Evolutionary conservation across 2,113 vertebrate species (phyloP), one percentile per base, ranked within the genome.

Genomic region (Pachycephala philippinensis): DNA sequence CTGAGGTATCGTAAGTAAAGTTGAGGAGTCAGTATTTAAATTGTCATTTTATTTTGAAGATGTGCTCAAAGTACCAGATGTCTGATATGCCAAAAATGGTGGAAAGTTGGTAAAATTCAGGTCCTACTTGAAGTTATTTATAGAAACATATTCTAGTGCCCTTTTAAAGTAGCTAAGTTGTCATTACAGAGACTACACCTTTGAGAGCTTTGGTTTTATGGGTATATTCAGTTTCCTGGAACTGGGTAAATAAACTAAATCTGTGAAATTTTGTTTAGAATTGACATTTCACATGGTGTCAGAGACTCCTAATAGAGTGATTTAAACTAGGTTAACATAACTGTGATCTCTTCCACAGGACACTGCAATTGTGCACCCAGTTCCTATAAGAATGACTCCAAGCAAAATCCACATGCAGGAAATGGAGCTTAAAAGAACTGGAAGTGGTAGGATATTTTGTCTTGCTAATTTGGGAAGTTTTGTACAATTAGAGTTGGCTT

Each of bases 391-490:
- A 84, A 99, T 99, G 99, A 99, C 99, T 31, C 99, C 99, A 92
- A 99, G 99, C 98, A 99, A 99, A 98, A 99, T 99, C 95, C 99
- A 99, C 96, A 99, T 99, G 99, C 99, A 99, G 98, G 99, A 99
- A 97, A 99, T 99, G 99, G 99, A 99, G 92, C 98, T 99, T 87
- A 99, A 99, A 97, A 99, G 99, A 96, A 98, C 99, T 45, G 98
- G 98, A 98, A 99, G 99, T 49, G 99, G 99, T 99, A 98, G 98
- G 96, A 44, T 74, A 40, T 84, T 89, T 89, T 89, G 22, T 68
- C 13, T 85, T 85, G 31, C 21, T 85, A 30, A 54, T 57, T 18
- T 61, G 53, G 49, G 44, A 56, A n/a, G 23, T 79, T 86, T 49
- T 8, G 2, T 89, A 44, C 9, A 31, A 8, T 66, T 78, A 44